Evolutionary conservation across 2,888 invertebrate genomes (phyloP).

Genomic region (Lamellibrachia satsuma): DNA sequence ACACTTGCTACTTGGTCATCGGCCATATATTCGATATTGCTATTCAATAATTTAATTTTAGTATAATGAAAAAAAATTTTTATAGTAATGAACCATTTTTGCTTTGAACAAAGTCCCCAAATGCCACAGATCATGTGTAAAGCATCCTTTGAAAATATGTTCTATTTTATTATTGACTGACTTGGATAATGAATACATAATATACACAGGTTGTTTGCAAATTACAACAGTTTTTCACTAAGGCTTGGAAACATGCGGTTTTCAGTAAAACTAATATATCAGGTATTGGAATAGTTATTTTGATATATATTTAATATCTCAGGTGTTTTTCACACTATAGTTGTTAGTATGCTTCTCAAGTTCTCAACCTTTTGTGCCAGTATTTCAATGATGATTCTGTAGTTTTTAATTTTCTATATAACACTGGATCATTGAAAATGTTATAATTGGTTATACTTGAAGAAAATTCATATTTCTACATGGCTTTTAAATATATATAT

Average conservation of each 20-base stretch:
- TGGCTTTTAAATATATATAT: background rate
- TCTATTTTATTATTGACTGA: background rate
- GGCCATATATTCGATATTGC: background rate
- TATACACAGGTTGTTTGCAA: too few relatives aligned
- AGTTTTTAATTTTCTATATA: background rate
- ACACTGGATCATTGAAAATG: background rate
- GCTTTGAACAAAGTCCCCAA: background rate
- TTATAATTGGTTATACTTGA: background rate
- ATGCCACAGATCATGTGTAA: background rate
- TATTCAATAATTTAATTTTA: background rate
- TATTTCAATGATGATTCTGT: background rate
- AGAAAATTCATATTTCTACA: background rate
- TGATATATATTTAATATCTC: background rate
- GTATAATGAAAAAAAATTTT: background rate
- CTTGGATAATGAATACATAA: background rate
- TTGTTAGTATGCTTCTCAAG: background rate
- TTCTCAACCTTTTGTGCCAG: background rate
- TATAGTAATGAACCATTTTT: background rate
- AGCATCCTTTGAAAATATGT: background rate
- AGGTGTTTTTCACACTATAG: background rate
- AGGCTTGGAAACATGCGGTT: too few relatives aligned
- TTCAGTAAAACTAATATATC: background rate
- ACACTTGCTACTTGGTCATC: background rate
- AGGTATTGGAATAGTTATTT: too few relatives aligned
- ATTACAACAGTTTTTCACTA: too few relatives aligned